phyloP scores from a whole-genome alignment of 2,797 vertebrate genomes.

The Channallabes apus region DNA sequence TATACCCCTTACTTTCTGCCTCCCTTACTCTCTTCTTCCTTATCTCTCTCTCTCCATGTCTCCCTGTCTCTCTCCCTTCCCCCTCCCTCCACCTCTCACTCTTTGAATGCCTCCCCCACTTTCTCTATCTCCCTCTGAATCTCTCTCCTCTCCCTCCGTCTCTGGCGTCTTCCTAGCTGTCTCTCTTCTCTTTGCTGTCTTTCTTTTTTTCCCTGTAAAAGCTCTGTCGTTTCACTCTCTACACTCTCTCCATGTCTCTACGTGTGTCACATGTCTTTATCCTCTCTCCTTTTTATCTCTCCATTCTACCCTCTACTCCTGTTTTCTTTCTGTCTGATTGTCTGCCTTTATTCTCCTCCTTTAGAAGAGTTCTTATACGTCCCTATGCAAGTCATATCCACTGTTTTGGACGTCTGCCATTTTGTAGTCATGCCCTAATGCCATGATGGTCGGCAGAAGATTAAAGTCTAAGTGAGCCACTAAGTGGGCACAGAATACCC shows the following conservation, averaged over 20 bases:
- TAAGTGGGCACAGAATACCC: background rate
- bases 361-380: background rate
- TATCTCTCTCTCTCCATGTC: background rate
- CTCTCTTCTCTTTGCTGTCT: background rate
- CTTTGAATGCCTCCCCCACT: background rate
- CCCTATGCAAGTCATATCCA: background rate
- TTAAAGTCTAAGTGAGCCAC: background rate
- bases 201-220: background rate
- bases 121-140: background rate
- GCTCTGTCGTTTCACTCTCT: background rate
- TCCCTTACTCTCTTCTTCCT: background rate
- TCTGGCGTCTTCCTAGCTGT: background rate
- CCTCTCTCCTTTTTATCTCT: background rate
- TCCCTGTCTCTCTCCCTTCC: background rate
- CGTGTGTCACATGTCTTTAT: background rate
- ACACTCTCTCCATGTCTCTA: background rate
- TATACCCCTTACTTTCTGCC: background rate
- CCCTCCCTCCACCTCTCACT: background rate
- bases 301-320: background rate
- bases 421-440: slow-evolving; percentile 1
- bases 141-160: background rate
- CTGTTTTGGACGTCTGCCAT: background rate
- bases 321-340: background rate
- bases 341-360: background rate
- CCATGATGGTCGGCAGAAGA: background rate